Evolutionary conservation across 2,888 invertebrate species (phyloP).

Genomic region (Saturnia japonica): DNA sequence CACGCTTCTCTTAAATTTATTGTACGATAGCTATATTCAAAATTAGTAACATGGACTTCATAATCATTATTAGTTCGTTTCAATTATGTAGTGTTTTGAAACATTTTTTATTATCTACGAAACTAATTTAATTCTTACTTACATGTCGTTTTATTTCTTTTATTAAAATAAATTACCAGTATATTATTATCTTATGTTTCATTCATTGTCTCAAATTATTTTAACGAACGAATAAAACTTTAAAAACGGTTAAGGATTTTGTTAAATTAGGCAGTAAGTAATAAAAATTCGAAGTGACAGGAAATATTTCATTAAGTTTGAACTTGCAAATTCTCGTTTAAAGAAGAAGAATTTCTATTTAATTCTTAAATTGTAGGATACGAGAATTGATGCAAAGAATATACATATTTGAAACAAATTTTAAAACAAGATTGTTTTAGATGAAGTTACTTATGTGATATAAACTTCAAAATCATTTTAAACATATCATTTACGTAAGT

Average conservation of each 20-base stretch:
- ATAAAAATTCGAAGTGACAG: not conserved
- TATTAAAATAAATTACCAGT: not conserved
- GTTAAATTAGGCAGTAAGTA: too few species aligned
- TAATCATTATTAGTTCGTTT: too few species aligned
- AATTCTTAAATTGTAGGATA: constrained; percentile 17
- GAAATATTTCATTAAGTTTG: not conserved
- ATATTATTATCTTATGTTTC: not conserved
- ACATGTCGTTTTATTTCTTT: not conserved
- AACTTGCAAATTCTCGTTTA: not conserved
- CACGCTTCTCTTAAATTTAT: too few species aligned
- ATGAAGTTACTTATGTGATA: too few species aligned
- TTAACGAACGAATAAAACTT: not conserved
- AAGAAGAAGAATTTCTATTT: not conserved
- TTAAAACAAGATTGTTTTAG: not conserved
- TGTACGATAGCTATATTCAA: too few species aligned
- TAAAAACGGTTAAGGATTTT: not conserved
- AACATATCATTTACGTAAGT: too few species aligned
- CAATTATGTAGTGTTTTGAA: too few species aligned
- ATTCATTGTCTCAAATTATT: not conserved
- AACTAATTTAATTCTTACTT: too few species aligned
- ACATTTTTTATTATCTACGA: too few species aligned
- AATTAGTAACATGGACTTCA: too few species aligned
- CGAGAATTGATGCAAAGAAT: constrained; percentile 13
- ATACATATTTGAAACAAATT: not conserved
- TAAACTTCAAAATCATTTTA: too few species aligned